These are phyloP conservation scores for Etheostoma nigrum DNA, from an alignment of 2,797 vertebrate genomes.

Conservation along the genomic window DNA sequence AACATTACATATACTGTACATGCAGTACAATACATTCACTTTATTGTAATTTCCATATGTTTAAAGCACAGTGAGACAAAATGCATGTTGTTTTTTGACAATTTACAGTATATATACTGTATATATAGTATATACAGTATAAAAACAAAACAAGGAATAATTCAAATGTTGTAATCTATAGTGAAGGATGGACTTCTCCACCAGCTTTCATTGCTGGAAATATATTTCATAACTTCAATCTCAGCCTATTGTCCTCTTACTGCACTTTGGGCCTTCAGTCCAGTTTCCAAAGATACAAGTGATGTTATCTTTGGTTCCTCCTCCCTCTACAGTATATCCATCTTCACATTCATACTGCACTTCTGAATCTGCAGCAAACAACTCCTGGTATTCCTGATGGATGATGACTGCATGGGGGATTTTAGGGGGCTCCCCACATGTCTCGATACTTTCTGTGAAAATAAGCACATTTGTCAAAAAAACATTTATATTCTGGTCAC, in stretches of 20 bases:
- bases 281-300: constrained; percentile 28
- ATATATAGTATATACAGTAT: too few species aligned
- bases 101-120: too few species aligned
- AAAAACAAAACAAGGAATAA: too few species aligned
- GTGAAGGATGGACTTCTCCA: too few species aligned
- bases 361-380: not conserved
- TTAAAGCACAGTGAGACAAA: too few species aligned
- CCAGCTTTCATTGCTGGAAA: too few species aligned
- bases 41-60: not conserved
- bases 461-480: not conserved
- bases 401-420: constrained; percentile 52
- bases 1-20: too few species aligned
- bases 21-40: too few species aligned
- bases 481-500: too few species aligned
- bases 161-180: too few species aligned
- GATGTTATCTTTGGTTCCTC: rapidly evolving
- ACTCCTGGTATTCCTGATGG: constrained; percentile 1
- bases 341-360: constrained; percentile 57
- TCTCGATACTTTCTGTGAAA: not conserved
- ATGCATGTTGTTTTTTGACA: too few species aligned
- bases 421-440: constrained; percentile 50
- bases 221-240: too few species aligned
- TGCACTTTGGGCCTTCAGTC: constrained; percentile 25
- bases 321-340: constrained; percentile 11
- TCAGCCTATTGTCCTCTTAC: not conserved